Evolutionary conservation across 1,140 invertebrate genomes (phyloP).

Genomic region (Lanistes nyassanus): DNA sequence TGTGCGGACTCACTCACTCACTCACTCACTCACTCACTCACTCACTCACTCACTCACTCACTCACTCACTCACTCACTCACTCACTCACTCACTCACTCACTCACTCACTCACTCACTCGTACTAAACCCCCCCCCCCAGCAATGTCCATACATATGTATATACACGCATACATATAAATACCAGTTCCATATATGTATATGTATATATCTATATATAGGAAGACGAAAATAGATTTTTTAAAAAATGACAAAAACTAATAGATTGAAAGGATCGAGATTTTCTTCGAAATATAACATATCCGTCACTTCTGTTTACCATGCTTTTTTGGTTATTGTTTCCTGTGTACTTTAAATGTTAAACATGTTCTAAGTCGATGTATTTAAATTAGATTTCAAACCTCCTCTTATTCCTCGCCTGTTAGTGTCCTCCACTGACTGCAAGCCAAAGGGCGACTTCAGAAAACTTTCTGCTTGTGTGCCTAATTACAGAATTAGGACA

Average conservation of each 20-base stretch:
- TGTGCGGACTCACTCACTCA: conserved; percentile 5
- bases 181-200: not conserved
- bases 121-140: conserved; percentile 3
- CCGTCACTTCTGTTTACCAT: not conserved
- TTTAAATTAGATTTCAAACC: too few relatives aligned
- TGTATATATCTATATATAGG: not conserved
- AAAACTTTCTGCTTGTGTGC: too few relatives aligned
- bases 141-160: not conserved
- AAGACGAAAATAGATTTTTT: too few relatives aligned
- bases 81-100: conserved; percentile 1
- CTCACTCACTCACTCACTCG: conserved; percentile 1
- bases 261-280: not conserved
- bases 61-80: not conserved
- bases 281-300: not conserved
- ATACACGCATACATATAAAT: not conserved
- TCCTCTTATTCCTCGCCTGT: too few relatives aligned
- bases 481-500: too few relatives aligned
- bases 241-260: not conserved
- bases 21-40: conserved; percentile 4
- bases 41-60: not conserved
- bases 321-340: not conserved
- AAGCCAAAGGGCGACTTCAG: too few relatives aligned
- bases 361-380: too few relatives aligned
- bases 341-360: not conserved
- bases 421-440: too few relatives aligned